Evolutionary conservation across 1,140 invertebrate genomes (phyloP).

Genomic region (Matsumurasca onukii): DNA sequence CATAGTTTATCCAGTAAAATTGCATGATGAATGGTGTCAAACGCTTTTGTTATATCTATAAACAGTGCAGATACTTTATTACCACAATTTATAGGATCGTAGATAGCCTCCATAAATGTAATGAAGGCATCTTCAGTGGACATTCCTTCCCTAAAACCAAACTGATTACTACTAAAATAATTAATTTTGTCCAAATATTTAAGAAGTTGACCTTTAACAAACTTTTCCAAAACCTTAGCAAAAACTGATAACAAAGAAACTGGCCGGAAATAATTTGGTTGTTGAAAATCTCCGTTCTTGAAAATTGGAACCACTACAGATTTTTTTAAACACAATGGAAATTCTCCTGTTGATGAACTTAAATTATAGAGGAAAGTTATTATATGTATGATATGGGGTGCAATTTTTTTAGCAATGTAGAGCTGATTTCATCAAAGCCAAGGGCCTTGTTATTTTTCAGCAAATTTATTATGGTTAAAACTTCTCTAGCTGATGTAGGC

Average conservation of each 20-base stretch:
- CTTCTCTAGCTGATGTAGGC: neutral
- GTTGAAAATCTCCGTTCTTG: neutral
- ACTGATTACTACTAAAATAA: neutral
- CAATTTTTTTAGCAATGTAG: neutral
- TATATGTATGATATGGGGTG: neutral
- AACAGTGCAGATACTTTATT: neutral
- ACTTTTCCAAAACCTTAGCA: neutral
- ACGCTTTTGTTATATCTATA: too few relatives aligned
- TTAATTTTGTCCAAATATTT: neutral
- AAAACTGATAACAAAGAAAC: constrained; percentile 6
- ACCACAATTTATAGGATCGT: neutral
- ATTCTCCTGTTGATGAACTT: neutral
- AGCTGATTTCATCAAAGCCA: neutral
- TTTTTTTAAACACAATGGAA: constrained; percentile 2
- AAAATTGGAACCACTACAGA: neutral
- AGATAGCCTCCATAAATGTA: constrained; percentile 1
- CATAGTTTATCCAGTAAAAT: constrained; percentile 2
- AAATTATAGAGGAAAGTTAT: neutral
- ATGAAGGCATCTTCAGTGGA: neutral
- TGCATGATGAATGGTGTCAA: neutral
- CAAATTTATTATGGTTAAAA: neutral
- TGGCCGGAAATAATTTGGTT: neutral
- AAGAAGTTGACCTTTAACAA: neutral
- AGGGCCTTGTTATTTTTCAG: constrained; percentile 1
- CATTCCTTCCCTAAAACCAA: constrained; percentile 2